Evolutionary conservation across 2,113 vertebrate genomes (phyloP).

Genomic region (Planiliza haematocheilus): DNA sequence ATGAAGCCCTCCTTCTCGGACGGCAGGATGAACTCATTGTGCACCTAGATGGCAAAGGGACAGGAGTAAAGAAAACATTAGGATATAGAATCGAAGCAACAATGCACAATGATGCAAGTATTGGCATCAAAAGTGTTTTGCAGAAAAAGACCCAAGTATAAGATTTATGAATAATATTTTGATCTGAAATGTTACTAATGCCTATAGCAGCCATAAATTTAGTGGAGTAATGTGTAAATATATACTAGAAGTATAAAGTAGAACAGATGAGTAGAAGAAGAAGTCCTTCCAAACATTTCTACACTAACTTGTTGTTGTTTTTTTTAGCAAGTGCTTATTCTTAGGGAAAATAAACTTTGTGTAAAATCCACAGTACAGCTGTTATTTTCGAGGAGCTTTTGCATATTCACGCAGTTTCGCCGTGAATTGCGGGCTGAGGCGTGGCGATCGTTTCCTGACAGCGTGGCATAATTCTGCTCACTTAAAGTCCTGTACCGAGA

Average conservation of each 20-base stretch:
- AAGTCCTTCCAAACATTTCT: not conserved
- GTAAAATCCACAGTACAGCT: slow-evolving; percentile 4
- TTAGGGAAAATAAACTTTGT: not conserved
- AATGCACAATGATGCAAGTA: too few relatives aligned
- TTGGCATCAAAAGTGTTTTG: too few relatives aligned
- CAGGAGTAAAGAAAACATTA: not conserved
- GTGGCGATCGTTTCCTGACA: slow-evolving; percentile 58
- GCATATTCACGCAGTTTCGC: slow-evolving; percentile 45
- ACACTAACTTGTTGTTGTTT: not conserved
- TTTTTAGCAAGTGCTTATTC: slow-evolving; percentile 5
- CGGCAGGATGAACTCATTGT: slow-evolving; percentile 96
- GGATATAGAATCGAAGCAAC: too few relatives aligned
- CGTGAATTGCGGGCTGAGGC: slow-evolving; percentile 58
- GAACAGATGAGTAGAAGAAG: not conserved
- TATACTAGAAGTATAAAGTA: too few relatives aligned
- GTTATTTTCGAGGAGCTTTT: slow-evolving; percentile 23
- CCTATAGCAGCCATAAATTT: too few relatives aligned
- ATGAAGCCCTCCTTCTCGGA: slow-evolving; percentile 93
- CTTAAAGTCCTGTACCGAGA: slow-evolving; percentile 63
- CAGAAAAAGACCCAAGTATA: too few relatives aligned
- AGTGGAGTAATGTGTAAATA: too few relatives aligned
- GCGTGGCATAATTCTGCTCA: slow-evolving; percentile 70
- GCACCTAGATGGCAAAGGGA: slow-evolving; percentile 83
- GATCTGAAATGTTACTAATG: too few relatives aligned
- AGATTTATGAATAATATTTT: too few relatives aligned